Percentiles rank a stretch among this genome's conserved stretches.
phyloP scores from a whole-genome alignment of 2,888 invertebrate genomes.

The Serripes groenlandicus region DNA sequence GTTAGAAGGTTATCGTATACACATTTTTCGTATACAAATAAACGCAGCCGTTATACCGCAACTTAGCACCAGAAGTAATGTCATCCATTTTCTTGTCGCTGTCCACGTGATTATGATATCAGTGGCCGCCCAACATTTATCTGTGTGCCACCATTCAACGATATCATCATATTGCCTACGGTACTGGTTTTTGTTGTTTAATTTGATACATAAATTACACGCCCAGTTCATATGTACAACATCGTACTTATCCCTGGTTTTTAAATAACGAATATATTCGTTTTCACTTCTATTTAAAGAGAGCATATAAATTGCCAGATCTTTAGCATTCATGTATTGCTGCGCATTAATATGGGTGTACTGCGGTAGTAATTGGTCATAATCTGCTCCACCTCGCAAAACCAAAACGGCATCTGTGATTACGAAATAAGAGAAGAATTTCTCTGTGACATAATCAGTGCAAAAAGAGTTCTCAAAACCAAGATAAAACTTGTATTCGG shows the following conservation, averaged over 20 bases:
- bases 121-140: constrained; percentile 9
- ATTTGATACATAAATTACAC: constrained; percentile 23
- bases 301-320: constrained; percentile 8
- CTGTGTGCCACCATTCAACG: constrained; percentile 9
- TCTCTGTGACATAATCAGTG: constrained; percentile 15
- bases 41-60: too few relatives aligned
- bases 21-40: too few relatives aligned
- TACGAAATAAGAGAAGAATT: neutral
- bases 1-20: too few relatives aligned
- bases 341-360: constrained; percentile 22
- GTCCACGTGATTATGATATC: constrained; percentile 9
- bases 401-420: constrained; percentile 12
- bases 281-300: constrained; percentile 29
- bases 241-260: constrained; percentile 15
- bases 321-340: neutral
- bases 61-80: too few relatives aligned
- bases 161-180: constrained; percentile 6
- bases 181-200: constrained; percentile 28
- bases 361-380: constrained; percentile 17
- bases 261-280: constrained; percentile 16
- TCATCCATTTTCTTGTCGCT: too few relatives aligned
- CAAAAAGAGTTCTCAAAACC: constrained; percentile 17
- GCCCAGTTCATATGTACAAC: constrained; percentile 2
- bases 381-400: constrained; percentile 32
- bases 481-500: constrained; percentile 15